Evolutionary conservation across 2,888 invertebrate genomes (phyloP).

Genomic region (Volucella inanis): DNA sequence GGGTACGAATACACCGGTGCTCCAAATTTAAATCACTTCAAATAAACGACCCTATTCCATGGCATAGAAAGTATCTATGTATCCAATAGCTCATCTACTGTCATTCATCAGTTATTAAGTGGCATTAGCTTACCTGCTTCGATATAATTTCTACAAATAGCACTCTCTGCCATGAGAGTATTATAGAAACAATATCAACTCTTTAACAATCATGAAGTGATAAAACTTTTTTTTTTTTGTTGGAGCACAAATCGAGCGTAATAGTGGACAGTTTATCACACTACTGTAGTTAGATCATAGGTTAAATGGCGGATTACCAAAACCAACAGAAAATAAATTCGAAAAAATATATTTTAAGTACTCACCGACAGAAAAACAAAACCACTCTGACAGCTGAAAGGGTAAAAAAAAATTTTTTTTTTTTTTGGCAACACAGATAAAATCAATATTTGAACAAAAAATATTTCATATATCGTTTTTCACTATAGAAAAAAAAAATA

Average conservation of each 20-base stretch:
- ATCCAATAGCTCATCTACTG: not conserved
- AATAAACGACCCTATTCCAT: not conserved
- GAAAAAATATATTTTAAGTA: too few species aligned
- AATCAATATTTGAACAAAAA: constrained; percentile 58
- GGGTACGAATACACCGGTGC: constrained; percentile 86
- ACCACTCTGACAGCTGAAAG: constrained; percentile 45
- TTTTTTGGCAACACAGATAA: not conserved
- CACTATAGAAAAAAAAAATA: not conserved
- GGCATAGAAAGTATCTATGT: not conserved
- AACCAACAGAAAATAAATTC: constrained; percentile 10
- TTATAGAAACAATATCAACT: not conserved
- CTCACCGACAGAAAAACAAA: constrained; percentile 20
- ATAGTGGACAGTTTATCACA: constrained; percentile 15
- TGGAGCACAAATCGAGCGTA: constrained; percentile 32
- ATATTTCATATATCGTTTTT: not conserved
- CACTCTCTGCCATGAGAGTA: constrained; percentile 16
- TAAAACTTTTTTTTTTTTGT: not conserved
- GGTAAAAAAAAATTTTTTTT: constrained; percentile 20
- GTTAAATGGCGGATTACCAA: not conserved
- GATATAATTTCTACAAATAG: constrained; percentile 11
- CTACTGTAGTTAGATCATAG: not conserved
- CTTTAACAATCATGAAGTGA: not conserved
- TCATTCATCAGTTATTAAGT: constrained; percentile 9
- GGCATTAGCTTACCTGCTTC: constrained; percentile 22
- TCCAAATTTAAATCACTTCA: constrained; percentile 31